A percentile compares a stretch with the other conserved stretches of the same genome.
phyloP scores from a whole-genome alignment of 2,113 vertebrate species.

The Leptocoma aspasia region DNA sequence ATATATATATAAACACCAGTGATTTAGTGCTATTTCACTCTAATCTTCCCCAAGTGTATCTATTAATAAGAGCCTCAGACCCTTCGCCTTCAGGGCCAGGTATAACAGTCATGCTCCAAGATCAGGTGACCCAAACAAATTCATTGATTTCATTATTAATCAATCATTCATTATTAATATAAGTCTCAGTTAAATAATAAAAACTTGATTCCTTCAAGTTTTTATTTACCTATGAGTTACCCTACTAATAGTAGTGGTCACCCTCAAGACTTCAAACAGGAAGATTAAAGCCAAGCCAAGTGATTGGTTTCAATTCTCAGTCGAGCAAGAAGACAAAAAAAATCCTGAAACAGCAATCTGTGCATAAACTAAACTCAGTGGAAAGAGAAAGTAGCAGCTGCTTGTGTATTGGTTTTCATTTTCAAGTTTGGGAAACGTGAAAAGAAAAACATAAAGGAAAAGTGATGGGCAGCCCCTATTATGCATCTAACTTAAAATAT shows the following conservation, averaged over 20 bases:
- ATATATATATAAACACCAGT: neutral
- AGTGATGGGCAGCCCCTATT: neutral
- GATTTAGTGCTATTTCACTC: neutral
- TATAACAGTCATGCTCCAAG: neutral
- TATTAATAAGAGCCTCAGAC: neutral
- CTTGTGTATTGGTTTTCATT: neutral
- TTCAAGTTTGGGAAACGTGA: neutral
- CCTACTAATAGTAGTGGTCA: neutral
- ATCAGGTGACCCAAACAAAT: neutral
- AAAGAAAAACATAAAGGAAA: neutral
- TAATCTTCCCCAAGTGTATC: neutral
- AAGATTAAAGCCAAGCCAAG: neutral
- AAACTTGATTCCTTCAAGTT: neutral
- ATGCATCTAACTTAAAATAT: neutral
- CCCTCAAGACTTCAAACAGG: neutral
- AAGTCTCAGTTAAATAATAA: neutral
- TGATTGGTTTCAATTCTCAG: neutral
- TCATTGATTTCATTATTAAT: too few relatives aligned
- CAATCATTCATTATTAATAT: neutral
- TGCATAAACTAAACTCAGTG: neutral
- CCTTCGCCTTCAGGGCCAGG: fast-evolving
- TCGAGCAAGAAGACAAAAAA: neutral
- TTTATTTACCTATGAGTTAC: neutral
- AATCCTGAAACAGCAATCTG: neutral
- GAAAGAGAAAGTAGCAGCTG: neutral